A percentile compares a stretch with the other conserved stretches of the same genome.
Evolutionary conservation across 1,140 invertebrate species (phyloP).

Genomic region (Oryzaephilus surinamensis): DNA sequence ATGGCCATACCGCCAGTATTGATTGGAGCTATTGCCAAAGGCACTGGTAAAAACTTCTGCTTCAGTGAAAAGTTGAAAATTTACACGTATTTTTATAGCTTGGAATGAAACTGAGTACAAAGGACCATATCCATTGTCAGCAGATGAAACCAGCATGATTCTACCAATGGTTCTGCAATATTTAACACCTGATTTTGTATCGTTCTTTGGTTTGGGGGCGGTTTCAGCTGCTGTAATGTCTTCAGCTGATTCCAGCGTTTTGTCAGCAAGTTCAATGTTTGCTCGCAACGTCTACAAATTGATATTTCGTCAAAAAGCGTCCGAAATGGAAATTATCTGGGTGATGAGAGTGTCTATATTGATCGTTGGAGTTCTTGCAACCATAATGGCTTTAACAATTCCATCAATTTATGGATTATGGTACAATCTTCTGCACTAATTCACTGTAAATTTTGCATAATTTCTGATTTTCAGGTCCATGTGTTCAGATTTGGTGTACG

Average conservation of each 20-base stretch:
- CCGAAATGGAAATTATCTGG: slow-evolving; percentile 95
- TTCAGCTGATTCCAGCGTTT: slow-evolving; percentile 92
- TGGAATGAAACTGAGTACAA: slow-evolving; percentile 87
- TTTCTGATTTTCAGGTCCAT: slow-evolving; percentile 55
- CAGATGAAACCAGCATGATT: slow-evolving; percentile 81
- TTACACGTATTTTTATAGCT: slow-evolving; percentile 48
- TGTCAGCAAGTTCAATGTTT: slow-evolving; percentile 97
- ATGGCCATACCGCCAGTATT: slow-evolving; percentile 95
- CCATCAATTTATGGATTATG: slow-evolving; percentile 95
- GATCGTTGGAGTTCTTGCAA: slow-evolving; percentile 84
- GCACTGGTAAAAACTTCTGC: slow-evolving; percentile 84
- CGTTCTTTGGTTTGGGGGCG: slow-evolving; percentile 95
- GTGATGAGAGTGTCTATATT: slow-evolving; percentile 92
- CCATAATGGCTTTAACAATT: slow-evolving; percentile 91
- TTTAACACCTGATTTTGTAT: slow-evolving; percentile 85
- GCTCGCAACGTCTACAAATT: slow-evolving; percentile 95
- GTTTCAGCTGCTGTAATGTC: slow-evolving; percentile 98
- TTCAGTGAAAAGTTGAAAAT: not conserved
- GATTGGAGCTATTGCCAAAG: slow-evolving; percentile 92
- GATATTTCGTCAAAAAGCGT: slow-evolving; percentile 88
- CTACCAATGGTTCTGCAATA: slow-evolving; percentile 95
- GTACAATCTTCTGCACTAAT: slow-evolving; percentile 38
- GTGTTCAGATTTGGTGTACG: slow-evolving; percentile 96
- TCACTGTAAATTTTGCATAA: not conserved
- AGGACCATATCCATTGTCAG: slow-evolving; percentile 59